Conservation (phyloP, 1,140 invertebrate species). For the Drosophila sucinea region DNA sequence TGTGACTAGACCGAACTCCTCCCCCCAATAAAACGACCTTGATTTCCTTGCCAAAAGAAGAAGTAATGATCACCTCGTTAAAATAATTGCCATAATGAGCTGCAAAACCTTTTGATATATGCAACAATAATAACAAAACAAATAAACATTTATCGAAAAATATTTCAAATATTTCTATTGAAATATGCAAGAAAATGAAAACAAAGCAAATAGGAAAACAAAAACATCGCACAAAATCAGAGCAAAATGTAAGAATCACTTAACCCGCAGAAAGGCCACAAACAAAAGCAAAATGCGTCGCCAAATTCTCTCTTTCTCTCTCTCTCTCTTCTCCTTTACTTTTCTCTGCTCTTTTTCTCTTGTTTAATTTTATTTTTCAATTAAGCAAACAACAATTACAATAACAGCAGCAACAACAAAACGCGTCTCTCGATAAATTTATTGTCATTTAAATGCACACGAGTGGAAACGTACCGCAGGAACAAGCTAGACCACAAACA, state of each 20-base stretch:
- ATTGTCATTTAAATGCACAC: slow-evolving; percentile 53
- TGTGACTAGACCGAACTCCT: not conserved
- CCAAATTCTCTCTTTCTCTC: not conserved
- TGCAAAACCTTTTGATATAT: not conserved
- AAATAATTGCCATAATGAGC: slow-evolving; percentile 10
- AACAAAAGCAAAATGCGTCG: slow-evolving; percentile 4
- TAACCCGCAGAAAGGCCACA: slow-evolving; percentile 33
- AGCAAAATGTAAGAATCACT: slow-evolving; percentile 14
- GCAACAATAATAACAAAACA: slow-evolving; percentile 9
- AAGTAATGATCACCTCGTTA: slow-evolving; percentile 60
- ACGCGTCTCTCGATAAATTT: slow-evolving; percentile 38
- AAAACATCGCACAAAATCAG: slow-evolving; percentile 1
- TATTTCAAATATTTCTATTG: slow-evolving; percentile 8
- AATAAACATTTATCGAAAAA: slow-evolving; percentile 1
- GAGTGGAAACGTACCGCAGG: slow-evolving; percentile 32
- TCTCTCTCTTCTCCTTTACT: not conserved
- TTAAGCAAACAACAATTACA: slow-evolving; percentile 56
- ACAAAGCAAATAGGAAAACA: not conserved
- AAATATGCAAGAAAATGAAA: not conserved
- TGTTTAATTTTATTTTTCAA: slow-evolving; percentile 61
- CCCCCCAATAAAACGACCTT: slow-evolving; percentile 42
- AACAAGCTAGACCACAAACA: not conserved
- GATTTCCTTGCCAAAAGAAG: slow-evolving; percentile 51
- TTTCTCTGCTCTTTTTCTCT: slow-evolving; percentile 21
- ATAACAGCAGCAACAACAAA: slow-evolving; percentile 30